These are phyloP conservation scores for Coracopsis vasa DNA, from an alignment of 2,113 vertebrate species.

Conservation along the genomic window DNA sequence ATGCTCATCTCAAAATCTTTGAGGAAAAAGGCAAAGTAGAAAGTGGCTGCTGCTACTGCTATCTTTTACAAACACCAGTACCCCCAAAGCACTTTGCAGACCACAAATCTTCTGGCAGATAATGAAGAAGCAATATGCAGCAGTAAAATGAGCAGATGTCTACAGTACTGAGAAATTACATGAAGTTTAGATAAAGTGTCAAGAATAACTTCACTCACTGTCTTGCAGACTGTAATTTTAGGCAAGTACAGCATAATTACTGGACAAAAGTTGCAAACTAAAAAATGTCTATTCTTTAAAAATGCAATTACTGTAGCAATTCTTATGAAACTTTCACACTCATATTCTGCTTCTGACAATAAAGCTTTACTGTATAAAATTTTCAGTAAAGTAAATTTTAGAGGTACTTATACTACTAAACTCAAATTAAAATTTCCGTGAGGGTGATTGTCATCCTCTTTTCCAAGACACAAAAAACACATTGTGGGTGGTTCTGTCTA, in stretches of 20 bases:
- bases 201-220: slow-evolving; percentile 1
- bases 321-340: background rate
- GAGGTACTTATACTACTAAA: background rate
- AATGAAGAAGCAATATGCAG: background rate
- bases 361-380: background rate
- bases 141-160: slow-evolving; percentile 6
- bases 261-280: background rate
- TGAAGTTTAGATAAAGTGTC: background rate
- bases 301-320: background rate
- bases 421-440: background rate
- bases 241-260: background rate
- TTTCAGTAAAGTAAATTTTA: background rate
- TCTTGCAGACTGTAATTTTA: background rate
- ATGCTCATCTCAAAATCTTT: background rate
- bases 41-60: background rate
- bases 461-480: background rate
- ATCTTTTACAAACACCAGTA: background rate
- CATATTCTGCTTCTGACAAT: background rate
- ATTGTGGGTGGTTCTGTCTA: background rate
- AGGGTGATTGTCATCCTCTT: background rate
- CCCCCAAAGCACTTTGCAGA: background rate
- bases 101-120: background rate
- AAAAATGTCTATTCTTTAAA: background rate
- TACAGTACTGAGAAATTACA: background rate
- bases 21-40: background rate